Evolutionary conservation across 1,140 invertebrate genomes (phyloP), one percentile per base, ranked within the genome.

Genomic region (Lucilia sericata): DNA sequence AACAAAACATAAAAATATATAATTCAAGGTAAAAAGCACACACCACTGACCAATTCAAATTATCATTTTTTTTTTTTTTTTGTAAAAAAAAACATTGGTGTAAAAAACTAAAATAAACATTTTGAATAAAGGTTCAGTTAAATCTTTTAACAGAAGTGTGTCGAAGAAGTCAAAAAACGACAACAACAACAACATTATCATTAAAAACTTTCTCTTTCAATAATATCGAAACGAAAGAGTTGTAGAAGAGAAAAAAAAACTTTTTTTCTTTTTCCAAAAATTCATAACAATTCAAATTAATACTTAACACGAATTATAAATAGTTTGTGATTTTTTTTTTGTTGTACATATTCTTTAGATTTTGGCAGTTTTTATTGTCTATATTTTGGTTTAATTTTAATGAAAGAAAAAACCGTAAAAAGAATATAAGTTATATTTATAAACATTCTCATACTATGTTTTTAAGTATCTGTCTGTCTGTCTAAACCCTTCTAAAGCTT

Each of bases 21-120:
- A 78, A 78, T 78, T 78, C 75, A 78, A 78, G 75, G 75, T 78
- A 78, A 78, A 78, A 60, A 36, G 14, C 75, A 78, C 42, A 75
- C 55, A 17, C 5, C 10, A 42, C 42, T 42, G 42, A 42, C 5
- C 42, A 42, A 42, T 10, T 42, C 42, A 42, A 42, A 60, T 14
- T 30, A 30, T 30, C 25, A 30, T 30, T 30, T 60, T 60, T 17
- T 60, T 14, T 60, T 60, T 60, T 4, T n/a, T n/a, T n/a, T n/a
- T n/a, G n/a, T n/a, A n/a, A 60, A 60, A 1, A 42, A 10, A 42
- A 42, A 42, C 5, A 8, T 42, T 42, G 42, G 5, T 8, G 10
- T 8, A 42, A 42, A 42, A 42, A 42, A 42, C 5, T 10, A 42
- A 42, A 42, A 42, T 42, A 42, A 8, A 42, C 42, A 42, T 5